A percentile compares a stretch with the other conserved stretches of the same genome.
Evolutionary conservation across 2,113 vertebrate genomes (phyloP).

Genomic region (Gracilinanus agilis): DNA sequence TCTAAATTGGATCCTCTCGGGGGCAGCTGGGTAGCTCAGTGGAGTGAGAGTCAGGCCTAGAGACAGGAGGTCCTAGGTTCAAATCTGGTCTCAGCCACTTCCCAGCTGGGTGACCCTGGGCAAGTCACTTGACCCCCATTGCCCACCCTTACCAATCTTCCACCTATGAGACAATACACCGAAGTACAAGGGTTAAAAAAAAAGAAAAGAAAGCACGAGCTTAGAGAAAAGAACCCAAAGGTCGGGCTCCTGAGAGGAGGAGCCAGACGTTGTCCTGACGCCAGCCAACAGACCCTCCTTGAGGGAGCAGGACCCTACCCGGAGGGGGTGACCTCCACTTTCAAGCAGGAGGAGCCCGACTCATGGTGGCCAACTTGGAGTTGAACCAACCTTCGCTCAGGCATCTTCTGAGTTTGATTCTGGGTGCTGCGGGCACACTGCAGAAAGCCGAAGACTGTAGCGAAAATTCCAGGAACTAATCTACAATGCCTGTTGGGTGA

Average conservation of each 20-base stretch:
- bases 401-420: not conserved
- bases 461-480: not conserved
- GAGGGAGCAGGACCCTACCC: not conserved
- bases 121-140: no score
- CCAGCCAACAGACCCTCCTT: not conserved
- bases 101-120: no score
- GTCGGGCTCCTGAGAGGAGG: not conserved
- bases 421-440: not conserved
- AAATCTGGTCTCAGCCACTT: no score
- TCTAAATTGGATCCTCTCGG: slow-evolving; percentile 51
- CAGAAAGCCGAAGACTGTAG: not conserved
- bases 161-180: no score
- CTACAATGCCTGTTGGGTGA: not conserved
- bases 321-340: not conserved
- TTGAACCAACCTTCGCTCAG: not conserved
- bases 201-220: no score
- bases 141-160: no score
- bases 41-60: no score
- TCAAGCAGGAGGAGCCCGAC: not conserved
- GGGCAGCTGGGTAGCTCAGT: no score
- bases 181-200: no score
- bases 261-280: not conserved
- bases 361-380: not conserved
- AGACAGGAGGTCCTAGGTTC: no score
- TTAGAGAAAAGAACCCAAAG: not conserved